Base-by-base conservation (phyloP, 2,797 vertebrate species). In the Vespertilio murinus region DNA sequence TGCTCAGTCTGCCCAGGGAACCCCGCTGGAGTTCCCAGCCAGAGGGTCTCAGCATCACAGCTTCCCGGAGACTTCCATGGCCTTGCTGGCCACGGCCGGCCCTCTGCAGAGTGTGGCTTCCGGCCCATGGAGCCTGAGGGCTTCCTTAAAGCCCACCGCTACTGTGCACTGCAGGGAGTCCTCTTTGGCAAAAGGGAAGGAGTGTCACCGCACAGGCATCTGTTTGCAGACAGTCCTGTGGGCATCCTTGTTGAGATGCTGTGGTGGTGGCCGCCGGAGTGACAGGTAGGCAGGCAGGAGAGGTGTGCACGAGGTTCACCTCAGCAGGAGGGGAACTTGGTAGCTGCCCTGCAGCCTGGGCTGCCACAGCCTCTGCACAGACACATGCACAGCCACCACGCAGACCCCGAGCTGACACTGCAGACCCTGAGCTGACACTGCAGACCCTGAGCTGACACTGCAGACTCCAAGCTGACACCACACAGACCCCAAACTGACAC, bases 251-350 rank as follows among this genome's bases (percentile, higher is more conserved):
- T 6, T 18, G 33, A 94, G 61, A 25, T 16, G 49, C 18, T 22
- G 18, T 20, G 10, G 9, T 7, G 30, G 8, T 20, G 54, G 18
- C 52, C 78, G 35, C 7, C 4, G n/a, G 59, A 64, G 69, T 8
- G 47, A 49, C 16, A 16, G 65, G 11, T 67, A 40, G 65, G 11
- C 74, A 40, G 47, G 49, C 16, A 30, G 4, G 30, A 18, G 8
- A 28, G 2, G 61, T 38, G 40, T 13, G 47, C 8, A 3, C 0
- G 33, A 0, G 10, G 11, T 3, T 30, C 12, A 5, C 33, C 9
- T 42, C 35, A 90, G 12, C 38, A 18, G 17, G 14, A 52, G 75
- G 35, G 30, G 11, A 40, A 2, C 49, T 33, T 30, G 22, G 30
- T 22, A 25, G 42, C 42, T 42, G 42, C 42, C 42, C 42, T 0